phyloP scores from a whole-genome alignment of 2,888 invertebrate species.

The Chesias legatella region DNA sequence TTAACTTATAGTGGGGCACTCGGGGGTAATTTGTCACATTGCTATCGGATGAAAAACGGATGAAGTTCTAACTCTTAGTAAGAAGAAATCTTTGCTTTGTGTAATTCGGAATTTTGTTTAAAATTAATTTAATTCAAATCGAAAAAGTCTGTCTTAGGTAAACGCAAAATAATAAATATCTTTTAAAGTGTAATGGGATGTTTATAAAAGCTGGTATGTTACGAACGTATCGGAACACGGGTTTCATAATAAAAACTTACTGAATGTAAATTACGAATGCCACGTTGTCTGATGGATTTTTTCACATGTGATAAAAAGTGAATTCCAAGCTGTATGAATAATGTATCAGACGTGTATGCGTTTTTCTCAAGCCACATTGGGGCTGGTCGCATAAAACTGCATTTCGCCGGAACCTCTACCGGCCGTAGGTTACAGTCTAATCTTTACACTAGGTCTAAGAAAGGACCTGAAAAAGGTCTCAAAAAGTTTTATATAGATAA shows the following conservation, averaged over 20 bases:
- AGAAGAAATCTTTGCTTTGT: too few species aligned
- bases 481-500: constrained; percentile 8
- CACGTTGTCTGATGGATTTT: constrained; percentile 2
- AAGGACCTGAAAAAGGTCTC: too few species aligned
- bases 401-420: constrained; percentile 42
- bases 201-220: too few species aligned
- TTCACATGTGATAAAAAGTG: constrained; percentile 22
- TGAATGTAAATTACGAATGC: too few species aligned
- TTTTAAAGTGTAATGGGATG: too few species aligned
- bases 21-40: constrained; percentile 64
- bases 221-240: too few species aligned
- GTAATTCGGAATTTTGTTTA: too few species aligned
- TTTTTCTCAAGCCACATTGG: constrained; percentile 44
- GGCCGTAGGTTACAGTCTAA: constrained; percentile 7
- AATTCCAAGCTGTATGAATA: constrained; percentile 35
- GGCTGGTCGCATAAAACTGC: constrained; percentile 47
- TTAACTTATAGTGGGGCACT: constrained; percentile 62
- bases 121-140: too few species aligned
- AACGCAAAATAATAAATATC: too few species aligned
- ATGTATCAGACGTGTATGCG: constrained; percentile 31
- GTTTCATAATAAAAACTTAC: too few species aligned
- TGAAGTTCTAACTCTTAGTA: background rate
- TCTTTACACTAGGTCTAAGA: too few species aligned
- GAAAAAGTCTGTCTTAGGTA: too few species aligned
- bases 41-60: constrained; percentile 5